Percentiles rank a stretch among this genome's conserved stretches.
Evolutionary conservation across 2,888 invertebrate genomes (phyloP).

Genomic region (Congeria kusceri): DNA sequence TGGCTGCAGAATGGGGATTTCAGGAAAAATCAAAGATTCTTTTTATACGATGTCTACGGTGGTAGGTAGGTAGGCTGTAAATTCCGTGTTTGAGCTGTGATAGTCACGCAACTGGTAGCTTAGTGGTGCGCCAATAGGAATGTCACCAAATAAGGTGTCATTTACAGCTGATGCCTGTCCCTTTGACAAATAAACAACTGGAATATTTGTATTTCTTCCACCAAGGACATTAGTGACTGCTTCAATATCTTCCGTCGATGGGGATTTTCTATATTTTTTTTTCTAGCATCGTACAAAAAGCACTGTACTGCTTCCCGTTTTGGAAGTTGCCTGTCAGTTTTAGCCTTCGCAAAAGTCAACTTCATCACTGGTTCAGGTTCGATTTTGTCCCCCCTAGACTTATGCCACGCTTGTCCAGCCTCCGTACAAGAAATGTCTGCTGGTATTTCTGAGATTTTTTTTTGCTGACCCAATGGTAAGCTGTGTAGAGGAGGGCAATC

Average conservation of each 20-base stretch:
- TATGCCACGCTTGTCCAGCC: neutral
- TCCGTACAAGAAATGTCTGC: conserved; percentile 11
- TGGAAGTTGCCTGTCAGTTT: neutral
- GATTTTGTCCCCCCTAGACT: neutral
- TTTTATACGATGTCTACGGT: too few species aligned
- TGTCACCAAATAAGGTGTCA: conserved; percentile 7
- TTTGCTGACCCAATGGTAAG: neutral
- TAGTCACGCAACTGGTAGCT: neutral
- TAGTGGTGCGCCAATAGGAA: conserved; percentile 11
- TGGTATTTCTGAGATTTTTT: neutral
- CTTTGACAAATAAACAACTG: neutral
- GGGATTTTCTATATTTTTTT: neutral
- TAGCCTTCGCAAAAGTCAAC: conserved; percentile 1
- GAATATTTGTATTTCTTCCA: conserved; percentile 7
- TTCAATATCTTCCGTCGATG: too few species aligned
- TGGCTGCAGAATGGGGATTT: too few species aligned
- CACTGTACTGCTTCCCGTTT: neutral
- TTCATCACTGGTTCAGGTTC: conserved; percentile 2
- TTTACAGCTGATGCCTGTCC: neutral
- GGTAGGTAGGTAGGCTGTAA: neutral
- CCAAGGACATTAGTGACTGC: too few species aligned
- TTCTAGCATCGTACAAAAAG: neutral
- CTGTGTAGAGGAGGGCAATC: neutral
- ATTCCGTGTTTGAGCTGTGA: neutral
- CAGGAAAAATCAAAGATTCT: conserved; percentile 3